Percentiles rank a stretch among this genome's conserved stretches.
Evolutionary conservation across 2,888 invertebrate species (phyloP).

Genomic region (Pyrrhia umbra): DNA sequence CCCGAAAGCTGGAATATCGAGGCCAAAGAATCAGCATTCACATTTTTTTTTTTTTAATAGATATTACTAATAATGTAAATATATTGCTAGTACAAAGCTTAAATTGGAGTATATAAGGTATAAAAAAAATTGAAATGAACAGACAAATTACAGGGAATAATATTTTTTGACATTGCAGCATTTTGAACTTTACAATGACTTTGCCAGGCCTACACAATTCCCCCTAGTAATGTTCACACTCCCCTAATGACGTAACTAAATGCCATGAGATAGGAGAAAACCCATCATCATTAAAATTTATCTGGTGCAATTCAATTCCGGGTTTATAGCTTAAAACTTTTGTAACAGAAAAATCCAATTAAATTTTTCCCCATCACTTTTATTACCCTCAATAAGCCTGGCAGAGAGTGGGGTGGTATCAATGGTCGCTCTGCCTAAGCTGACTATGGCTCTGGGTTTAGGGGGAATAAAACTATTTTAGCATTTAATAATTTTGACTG

Average conservation of each 20-base stretch:
- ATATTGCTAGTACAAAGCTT: too few species aligned
- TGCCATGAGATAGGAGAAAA: background rate
- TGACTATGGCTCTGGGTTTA: too few species aligned
- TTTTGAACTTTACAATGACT: background rate
- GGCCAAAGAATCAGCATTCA: too few species aligned
- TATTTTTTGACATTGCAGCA: background rate
- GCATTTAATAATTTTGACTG: too few species aligned
- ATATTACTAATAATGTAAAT: too few species aligned
- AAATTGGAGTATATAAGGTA: too few species aligned
- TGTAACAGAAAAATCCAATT: slow-evolving; percentile 18
- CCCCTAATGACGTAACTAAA: slow-evolving; percentile 9
- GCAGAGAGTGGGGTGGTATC: background rate
- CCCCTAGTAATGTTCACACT: background rate
- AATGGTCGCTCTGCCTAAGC: background rate
- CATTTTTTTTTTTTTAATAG: too few species aligned
- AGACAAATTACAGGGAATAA: too few species aligned
- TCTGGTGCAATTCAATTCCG: slow-evolving; percentile 6
- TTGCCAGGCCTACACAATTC: background rate
- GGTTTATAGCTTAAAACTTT: slow-evolving; percentile 22
- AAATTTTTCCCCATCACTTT: slow-evolving; percentile 4
- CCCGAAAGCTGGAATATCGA: too few species aligned
- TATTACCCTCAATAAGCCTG: background rate
- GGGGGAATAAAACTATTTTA: too few species aligned
- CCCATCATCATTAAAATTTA: slow-evolving; percentile 28
- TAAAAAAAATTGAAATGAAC: too few species aligned